Percentiles rank a stretch among this genome's conserved stretches.
phyloP scores from a whole-genome alignment of 2,797 vertebrate species.

The Hypotaenidia okinawae region DNA sequence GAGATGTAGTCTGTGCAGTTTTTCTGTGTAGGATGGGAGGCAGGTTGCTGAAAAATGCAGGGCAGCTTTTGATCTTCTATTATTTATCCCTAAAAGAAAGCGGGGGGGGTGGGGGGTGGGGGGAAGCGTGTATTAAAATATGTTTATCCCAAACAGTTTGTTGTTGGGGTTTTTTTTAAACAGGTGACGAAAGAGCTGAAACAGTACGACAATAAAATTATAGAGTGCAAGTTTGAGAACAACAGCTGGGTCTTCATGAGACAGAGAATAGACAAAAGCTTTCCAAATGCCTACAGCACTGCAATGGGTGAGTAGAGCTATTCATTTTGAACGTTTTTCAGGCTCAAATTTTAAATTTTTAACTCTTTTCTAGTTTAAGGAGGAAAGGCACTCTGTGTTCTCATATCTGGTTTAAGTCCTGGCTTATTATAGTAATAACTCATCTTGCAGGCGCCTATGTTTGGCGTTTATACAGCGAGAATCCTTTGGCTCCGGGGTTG shows the following conservation, averaged over 20 bases:
- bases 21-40: conserved; percentile 44
- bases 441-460: background rate
- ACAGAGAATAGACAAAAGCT: conserved; percentile 98
- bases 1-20: background rate
- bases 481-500: background rate
- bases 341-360: background rate
- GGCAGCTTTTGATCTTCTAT: conserved; percentile 40
- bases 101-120: background rate
- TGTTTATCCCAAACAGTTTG: conserved; percentile 52
- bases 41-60: conserved; percentile 9
- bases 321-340: background rate
- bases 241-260: conserved; percentile 99
- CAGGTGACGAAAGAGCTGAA: conserved; percentile 96
- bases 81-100: conserved; percentile 36
- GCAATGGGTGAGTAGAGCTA: conserved; percentile 91
- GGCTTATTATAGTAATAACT: background rate
- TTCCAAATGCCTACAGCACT: conserved; percentile 96
- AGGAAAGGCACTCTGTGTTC: background rate
- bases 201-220: conserved; percentile 98
- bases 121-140: conserved; percentile 21
- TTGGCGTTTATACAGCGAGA: background rate
- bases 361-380: background rate
- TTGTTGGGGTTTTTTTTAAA: conserved; percentile 61
- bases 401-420: background rate
- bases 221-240: conserved; percentile 96